Evolutionary conservation across 2,113 vertebrate species (phyloP).

Genomic region (Sinosuthora webbiana): DNA sequence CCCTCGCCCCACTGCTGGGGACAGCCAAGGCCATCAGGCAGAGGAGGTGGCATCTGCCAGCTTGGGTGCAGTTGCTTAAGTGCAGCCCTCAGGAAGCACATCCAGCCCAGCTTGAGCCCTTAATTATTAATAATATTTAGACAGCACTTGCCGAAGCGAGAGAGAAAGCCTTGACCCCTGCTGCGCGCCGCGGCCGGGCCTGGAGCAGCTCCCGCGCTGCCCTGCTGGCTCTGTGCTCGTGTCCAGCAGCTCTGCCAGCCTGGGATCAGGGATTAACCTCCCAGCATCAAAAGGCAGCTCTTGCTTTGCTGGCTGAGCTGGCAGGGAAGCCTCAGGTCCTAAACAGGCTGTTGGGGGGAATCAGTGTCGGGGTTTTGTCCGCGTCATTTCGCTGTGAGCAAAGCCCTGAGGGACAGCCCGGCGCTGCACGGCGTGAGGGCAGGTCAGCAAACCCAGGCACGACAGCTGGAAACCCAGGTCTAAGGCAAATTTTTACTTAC

Average conservation of each 20-base stretch:
- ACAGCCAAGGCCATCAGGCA: not conserved
- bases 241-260: not conserved
- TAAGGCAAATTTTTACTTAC: fast-evolving
- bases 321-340: not conserved
- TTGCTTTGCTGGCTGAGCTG: not conserved
- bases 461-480: not conserved
- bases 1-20: fast-evolving
- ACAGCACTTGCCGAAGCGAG: not conserved
- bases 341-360: fast-evolving
- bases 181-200: fast-evolving
- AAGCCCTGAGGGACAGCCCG: not conserved
- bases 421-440: fast-evolving
- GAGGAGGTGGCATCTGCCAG: not conserved
- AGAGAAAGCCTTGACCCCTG: not conserved
- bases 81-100: not conserved
- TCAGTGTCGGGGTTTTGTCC: fast-evolving
- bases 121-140: conserved; percentile 44
- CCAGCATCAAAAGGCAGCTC: not conserved
- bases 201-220: fast-evolving
- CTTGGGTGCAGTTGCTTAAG: not conserved
- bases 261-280: not conserved
- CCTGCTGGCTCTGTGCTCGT: fast-evolving
- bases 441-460: not conserved
- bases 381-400: fast-evolving
- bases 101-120: not conserved